These are phyloP conservation scores for Nyctibius bracteatus DNA, from an alignment of 2,113 vertebrate genomes.

Conservation along the genomic window DNA sequence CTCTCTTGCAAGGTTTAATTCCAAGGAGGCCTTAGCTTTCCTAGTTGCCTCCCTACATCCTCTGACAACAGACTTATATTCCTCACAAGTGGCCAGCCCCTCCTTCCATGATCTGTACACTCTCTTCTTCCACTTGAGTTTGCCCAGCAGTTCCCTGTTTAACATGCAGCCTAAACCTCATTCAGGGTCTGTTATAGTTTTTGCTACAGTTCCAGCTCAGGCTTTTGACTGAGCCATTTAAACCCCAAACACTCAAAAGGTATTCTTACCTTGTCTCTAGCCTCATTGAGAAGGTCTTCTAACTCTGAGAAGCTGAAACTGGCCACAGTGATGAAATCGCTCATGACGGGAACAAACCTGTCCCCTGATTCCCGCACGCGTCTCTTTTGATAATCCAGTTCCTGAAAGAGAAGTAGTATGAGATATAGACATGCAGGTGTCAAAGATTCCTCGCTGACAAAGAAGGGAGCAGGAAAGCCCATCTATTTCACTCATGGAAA, in stretches of 20 bases:
- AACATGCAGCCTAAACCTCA: not conserved
- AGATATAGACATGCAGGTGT: not conserved
- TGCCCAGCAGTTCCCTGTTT: no score
- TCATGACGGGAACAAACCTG: slow-evolving; percentile 92
- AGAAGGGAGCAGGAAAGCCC: not conserved
- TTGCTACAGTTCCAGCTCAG: not conserved
- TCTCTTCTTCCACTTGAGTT: no score
- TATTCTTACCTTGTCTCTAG: slow-evolving; percentile 86
- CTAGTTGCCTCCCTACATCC: no score
- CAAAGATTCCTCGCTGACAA: not conserved
- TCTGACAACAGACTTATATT: no score
- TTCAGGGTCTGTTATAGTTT: not conserved
- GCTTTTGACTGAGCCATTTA: not conserved
- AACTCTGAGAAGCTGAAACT: slow-evolving; percentile 98
- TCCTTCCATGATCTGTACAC: no score
- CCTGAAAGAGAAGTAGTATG: slow-evolving; percentile 70
- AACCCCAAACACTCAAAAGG: not conserved
- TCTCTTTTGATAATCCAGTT: slow-evolving; percentile 91
- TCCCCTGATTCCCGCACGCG: slow-evolving; percentile 81
- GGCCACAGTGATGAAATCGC: slow-evolving; percentile 96
- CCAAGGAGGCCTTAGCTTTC: no score
- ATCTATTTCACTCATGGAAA: not conserved
- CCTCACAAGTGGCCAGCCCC: no score
- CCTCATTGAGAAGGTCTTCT: slow-evolving; percentile 91
- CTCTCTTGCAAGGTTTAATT: no score